Evolutionary conservation across 2,888 invertebrate species (phyloP), one percentile per base, ranked within the genome.

Genomic region (Cataglyphis albicans): DNA sequence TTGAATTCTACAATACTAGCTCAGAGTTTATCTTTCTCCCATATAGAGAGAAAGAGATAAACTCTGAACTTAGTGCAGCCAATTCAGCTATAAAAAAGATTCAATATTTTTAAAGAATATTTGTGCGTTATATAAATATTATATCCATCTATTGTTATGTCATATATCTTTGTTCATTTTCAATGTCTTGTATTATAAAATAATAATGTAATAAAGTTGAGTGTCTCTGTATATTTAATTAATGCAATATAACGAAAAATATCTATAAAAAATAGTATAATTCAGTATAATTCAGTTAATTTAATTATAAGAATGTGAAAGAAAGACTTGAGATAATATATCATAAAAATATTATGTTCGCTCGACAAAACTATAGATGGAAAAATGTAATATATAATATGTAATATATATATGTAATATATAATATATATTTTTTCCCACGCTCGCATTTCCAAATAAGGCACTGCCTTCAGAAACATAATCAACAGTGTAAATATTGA

Each of bases 91-190:
- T 2, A 29, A 29, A 29, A 29, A 29, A 25, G 25, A 29, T 29
- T 29, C 29, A 29, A 29, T 15, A 4, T 78, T 68, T 44, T 57
- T 67, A 52, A n/a, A 9, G 35, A 76, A 76, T n/a, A 67, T 29
- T 76, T 61, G 48, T 41, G 64, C 48, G n/a, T n/a, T 12, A 59
- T 64, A 85, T 15, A 55, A 75, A 82, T 70, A 68, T 82, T 41
- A 55, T 55, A 74, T 80, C 55, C 55, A 21, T 86, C 81, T 86
- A 76, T 82, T 55, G 63, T 75, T 64, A 73, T 75, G 81, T 74
- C 73, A 81, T 68, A 86, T 83, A 44, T 48, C 74, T 76, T 3
- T 55, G 1, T 25, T 15, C 44, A 61, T 12, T 52, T 81, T 48
- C 12, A 73, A 41, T 72, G 18, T 35, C 10, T 21, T 75, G n/a